Conservation (phyloP, 2,797 vertebrate genomes). For the Pangasius krempfi region DNA sequence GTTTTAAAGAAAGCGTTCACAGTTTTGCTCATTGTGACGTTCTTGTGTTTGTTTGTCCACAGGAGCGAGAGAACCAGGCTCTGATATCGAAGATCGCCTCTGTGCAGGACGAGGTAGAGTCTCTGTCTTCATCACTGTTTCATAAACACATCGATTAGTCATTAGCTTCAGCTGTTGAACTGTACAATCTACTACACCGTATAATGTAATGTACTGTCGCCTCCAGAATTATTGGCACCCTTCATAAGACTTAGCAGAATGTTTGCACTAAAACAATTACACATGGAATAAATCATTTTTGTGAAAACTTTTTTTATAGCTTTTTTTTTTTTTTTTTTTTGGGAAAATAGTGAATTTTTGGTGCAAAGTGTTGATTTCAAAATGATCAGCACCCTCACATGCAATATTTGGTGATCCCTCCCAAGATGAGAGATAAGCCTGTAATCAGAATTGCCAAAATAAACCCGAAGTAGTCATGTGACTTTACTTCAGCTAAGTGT, state of each 20-base stretch:
- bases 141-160: background rate
- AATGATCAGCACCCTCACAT: background rate
- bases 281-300: background rate
- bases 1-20: background rate
- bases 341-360: too few species aligned
- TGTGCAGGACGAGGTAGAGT: constrained; percentile 88
- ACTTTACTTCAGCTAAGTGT: too few species aligned
- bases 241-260: background rate
- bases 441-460: background rate
- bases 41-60: background rate
- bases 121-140: background rate
- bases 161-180: background rate
- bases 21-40: background rate
- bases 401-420: background rate
- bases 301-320: too few species aligned
- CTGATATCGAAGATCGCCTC: constrained; percentile 80
- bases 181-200: background rate
- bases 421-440: background rate
- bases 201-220: background rate
- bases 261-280: background rate
- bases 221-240: background rate
- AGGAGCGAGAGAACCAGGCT: constrained; percentile 87
- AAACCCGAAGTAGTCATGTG: background rate
- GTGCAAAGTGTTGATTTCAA: background rate
- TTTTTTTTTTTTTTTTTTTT: too few species aligned